Base-by-base conservation (phyloP, 2,888 invertebrate species). In the Oligia latruncula region DNA sequence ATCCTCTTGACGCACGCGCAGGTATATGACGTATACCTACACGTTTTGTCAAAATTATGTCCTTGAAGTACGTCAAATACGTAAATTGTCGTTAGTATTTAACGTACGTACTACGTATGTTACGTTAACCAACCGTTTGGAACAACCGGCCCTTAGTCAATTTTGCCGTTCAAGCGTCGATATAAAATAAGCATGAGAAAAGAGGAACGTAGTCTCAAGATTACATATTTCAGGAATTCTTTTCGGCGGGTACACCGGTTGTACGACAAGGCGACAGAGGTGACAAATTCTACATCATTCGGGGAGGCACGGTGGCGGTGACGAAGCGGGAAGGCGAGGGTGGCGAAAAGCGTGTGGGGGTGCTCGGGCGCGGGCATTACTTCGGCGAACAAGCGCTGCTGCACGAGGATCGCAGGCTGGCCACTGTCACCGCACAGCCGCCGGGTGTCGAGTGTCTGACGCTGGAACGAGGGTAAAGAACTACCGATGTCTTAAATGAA, bases 251-350 rank as follows among this genome's bases (percentile, higher is more conserved):
- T 4, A 98, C 98, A 0, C 97, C 97, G 82, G 99, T 99, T 80
- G 98, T 99, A 20, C 97, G 98, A 0, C 98, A 99, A 95, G 99
- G 99, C 0, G 98, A 98, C 88, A 97, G 97, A 55, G 99, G 99
- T 4, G 98, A 99, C 93, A 98, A 98, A 89, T 99, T 99, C 95
- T 99, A 98, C 92, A 99, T 99, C 80, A 98, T 99, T 90, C 98
- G 98, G 85, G 98, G 98, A 11, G 99, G 99, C 35, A 98, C 97
- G 29, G 99, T 98, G 11, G 97, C 97, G 71, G 97, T 98, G 73
- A 98, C 98, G 20, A 98, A 98, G 92, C 96, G 97, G 46, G 97
- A 97, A 17, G 97, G 97, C 5, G 97, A 97, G 58, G 97, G 96
- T 20, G 97, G 96, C 0, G 98, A 98, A 84, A 96, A 97, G 83